Conservation (phyloP, 2,888 invertebrate species). For the Poecilobothrus nobilitatus region DNA sequence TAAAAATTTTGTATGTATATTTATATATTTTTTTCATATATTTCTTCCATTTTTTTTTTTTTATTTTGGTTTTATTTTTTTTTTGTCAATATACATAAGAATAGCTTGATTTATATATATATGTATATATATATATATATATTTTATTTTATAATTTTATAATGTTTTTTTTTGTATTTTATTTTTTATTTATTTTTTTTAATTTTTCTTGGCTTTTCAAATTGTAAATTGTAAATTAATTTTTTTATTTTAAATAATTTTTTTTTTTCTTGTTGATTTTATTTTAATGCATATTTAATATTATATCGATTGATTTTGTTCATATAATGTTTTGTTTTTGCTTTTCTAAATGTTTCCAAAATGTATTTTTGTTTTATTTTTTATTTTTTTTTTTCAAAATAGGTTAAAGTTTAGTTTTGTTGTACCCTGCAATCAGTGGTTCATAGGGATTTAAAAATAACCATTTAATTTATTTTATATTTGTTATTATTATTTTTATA, state of each 20-base stretch:
- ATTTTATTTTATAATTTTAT: not conserved
- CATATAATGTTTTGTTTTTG: not conserved
- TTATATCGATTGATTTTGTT: not conserved
- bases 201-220: not conserved
- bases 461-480: no score
- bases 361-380: not conserved
- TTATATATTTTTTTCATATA: not conserved
- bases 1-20: not conserved
- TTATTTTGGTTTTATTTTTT: not conserved
- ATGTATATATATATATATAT: no score
- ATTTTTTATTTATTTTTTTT: not conserved
- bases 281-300: not conserved
- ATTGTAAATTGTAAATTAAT: not conserved
- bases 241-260: constrained; percentile 2
- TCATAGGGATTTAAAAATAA: no score
- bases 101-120: constrained; percentile 5
- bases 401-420: no score
- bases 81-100: not conserved
- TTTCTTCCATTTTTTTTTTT: constrained; percentile 8
- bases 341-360: not conserved
- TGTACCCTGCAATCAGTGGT: no score
- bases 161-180: not conserved
- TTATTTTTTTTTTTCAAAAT: no score
- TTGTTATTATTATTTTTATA: no score
- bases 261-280: not conserved